Evolutionary conservation across 2,113 vertebrate genomes (phyloP), one percentile per base, ranked within the genome.

Genomic region (Sisor rabdophorus): DNA sequence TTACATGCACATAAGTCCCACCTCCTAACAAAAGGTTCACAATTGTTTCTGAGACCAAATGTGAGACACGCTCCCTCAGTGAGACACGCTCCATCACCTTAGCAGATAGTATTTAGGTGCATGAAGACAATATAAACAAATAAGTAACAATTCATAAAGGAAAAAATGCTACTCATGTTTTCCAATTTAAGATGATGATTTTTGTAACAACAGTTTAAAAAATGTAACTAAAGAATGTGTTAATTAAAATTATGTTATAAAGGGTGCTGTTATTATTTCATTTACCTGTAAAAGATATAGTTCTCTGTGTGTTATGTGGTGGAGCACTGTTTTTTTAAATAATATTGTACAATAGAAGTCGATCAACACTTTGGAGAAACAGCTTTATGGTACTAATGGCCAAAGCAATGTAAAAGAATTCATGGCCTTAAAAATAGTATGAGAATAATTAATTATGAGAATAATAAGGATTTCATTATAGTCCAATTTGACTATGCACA

Each of bases 41-140:
- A 5, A 47, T 24, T 15, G 44, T 44, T 77, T 77, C 76, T 77
- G 67, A 77, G 67, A 67, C 76, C 61, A 61, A 58, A 61, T 59
- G 47, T 53, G 67, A 71, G 55, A 65, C 64, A 22, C 52, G 76
- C 53, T 53, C 40, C 17, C 12, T 30, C 12, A 11, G 47, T 71
- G 50, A 32, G 19, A 26, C 47, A 55, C 55, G 56, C 36, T 78
- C 40, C 75, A 10, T 36, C 65, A 63, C 65, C 30, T 17, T 48
- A 15, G 54, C 67, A 67, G 47, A 32, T 59, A n/a, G 61, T 50
- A 24, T 30, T 53, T 28, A 52, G 56, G 20, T 58, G 71, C 53
- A 70, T 74, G 52, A 48, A 16, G 50, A 68, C 50, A n/a, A n/a
- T n/a, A n/a, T n/a, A n/a, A 52, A 30, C 61, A 44, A 40, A 11